Evolutionary conservation across 2,113 vertebrate species (phyloP).

Genomic region (Spilogale gracilis): DNA sequence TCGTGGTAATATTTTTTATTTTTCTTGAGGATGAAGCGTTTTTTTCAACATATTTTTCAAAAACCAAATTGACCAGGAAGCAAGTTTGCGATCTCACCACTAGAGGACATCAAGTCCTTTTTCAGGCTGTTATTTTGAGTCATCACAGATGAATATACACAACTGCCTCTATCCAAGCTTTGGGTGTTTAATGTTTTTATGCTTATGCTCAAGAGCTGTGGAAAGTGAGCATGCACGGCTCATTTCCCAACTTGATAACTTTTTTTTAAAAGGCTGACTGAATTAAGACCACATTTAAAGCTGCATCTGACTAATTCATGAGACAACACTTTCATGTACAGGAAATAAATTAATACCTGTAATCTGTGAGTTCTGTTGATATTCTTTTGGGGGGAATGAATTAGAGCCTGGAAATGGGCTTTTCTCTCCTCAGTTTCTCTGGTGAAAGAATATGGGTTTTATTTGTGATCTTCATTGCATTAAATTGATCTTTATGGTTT

Average conservation of each 20-base stretch:
- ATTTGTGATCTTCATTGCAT: neutral
- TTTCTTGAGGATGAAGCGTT: conserved; percentile 30
- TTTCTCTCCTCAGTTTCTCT: neutral
- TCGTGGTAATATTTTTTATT: neutral
- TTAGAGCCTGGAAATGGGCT: neutral
- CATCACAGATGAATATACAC: neutral
- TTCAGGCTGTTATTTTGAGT: neutral
- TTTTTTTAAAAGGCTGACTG: neutral
- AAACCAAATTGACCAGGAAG: conserved; percentile 24
- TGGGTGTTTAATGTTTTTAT: neutral
- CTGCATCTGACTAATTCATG: conserved; percentile 43
- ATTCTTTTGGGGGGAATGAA: neutral
- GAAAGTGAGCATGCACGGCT: neutral
- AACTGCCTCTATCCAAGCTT: neutral
- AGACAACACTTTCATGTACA: neutral
- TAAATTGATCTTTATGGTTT: conserved; percentile 24
- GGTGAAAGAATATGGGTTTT: neutral
- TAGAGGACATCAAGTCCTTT: conserved; percentile 77
- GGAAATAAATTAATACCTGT: conserved; percentile 7
- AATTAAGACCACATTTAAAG: neutral
- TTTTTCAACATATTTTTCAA: neutral
- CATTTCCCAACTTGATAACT: neutral
- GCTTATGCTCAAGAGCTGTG: neutral
- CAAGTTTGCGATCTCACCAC: conserved; percentile 72
- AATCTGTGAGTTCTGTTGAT: neutral